Conservation (phyloP, 1,140 invertebrate genomes). For the Drosophila sp. region DNA sequence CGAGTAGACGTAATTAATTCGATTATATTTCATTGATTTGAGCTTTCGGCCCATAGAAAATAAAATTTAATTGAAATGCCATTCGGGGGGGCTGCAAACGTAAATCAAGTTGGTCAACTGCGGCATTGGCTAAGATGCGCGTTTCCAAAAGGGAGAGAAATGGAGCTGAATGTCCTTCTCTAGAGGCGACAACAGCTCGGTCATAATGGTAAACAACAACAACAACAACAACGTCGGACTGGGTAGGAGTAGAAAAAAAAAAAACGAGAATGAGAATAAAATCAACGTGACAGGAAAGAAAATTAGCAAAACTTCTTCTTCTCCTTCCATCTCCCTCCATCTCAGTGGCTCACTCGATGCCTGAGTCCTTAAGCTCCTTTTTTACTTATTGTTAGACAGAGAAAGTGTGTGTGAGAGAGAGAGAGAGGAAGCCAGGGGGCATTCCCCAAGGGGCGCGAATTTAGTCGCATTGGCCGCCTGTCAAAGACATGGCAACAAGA, state of each 20-base stretch:
- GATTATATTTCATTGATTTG: conserved; percentile 82
- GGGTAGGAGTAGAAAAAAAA: not conserved
- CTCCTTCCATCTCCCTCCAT: not conserved
- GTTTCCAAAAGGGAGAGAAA: not conserved
- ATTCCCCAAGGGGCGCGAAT: conserved; percentile 68
- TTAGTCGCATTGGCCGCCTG: conserved; percentile 53
- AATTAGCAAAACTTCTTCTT: conserved; percentile 75
- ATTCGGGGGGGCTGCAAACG: conserved; percentile 56
- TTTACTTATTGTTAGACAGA: conserved; percentile 40
- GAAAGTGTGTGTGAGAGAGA: not conserved
- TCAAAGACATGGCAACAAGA: conserved; percentile 62
- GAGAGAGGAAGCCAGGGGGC: not conserved
- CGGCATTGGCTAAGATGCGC: conserved; percentile 11
- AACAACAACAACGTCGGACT: not conserved
- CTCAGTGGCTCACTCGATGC: conserved; percentile 29
- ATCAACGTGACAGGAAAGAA: conserved; percentile 81
- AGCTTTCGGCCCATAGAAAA: conserved; percentile 64
- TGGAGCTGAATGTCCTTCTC: conserved; percentile 17
- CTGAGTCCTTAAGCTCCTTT: conserved; percentile 65
- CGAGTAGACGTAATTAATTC: conserved; percentile 77
- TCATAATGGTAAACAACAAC: conserved; percentile 76
- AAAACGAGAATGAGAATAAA: conserved; percentile 34
- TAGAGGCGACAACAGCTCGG: conserved; percentile 68
- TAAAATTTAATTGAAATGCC: conserved; percentile 82
- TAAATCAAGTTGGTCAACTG: conserved; percentile 69